Base-by-base conservation (phyloP, 2,113 vertebrate genomes). In the Cynoglossus semilaevis region DNA sequence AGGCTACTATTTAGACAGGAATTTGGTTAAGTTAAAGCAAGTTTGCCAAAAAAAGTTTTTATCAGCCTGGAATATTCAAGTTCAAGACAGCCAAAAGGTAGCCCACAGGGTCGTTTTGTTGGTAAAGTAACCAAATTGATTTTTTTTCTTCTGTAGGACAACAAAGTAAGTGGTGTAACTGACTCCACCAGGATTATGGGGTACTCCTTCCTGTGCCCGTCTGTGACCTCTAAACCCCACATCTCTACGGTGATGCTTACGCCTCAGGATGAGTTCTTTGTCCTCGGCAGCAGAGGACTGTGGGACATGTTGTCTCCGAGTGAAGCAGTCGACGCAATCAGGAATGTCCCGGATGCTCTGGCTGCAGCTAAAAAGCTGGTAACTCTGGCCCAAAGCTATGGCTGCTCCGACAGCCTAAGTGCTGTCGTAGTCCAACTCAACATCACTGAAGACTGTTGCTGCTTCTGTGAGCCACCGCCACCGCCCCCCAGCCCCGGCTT, bases 181-280 rank as follows among this genome's bases (percentile, higher is more conserved):
- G 96, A 98, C 82, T 96, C 93, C 50, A 98, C 95, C 0, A 91
- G 97, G 46, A 95, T 98, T 54, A 88, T 99, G 92, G 97, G 97
- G 22, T 99, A 96, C 75, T 95, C 95, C 43, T 99, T 98, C 84
- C 93, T 99, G 47, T 95, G 95, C 72, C 97, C 97, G 0, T 94
- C 94, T 0, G 95, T 98, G 37, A 92, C 94, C 12, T 96, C 97
- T 0, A 91, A 90, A 1, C 97, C 96, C 8, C 92, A 98, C 0
- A 89, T 99, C 60, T 92, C 94, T 86, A 95, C 92, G 0, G 92
- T 98, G 52, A 89, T 92, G 3, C 91, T 99, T 55, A 96, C 93
- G 0, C 91, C 96, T 0, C 94, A 94, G 79, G 96, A 99, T 0
- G 96, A 98, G 86, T 98, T 99, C 84, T 95, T 98, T 71, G 87